Base-by-base conservation (phyloP, 2,113 vertebrate genomes). In the Solea solea region DNA sequence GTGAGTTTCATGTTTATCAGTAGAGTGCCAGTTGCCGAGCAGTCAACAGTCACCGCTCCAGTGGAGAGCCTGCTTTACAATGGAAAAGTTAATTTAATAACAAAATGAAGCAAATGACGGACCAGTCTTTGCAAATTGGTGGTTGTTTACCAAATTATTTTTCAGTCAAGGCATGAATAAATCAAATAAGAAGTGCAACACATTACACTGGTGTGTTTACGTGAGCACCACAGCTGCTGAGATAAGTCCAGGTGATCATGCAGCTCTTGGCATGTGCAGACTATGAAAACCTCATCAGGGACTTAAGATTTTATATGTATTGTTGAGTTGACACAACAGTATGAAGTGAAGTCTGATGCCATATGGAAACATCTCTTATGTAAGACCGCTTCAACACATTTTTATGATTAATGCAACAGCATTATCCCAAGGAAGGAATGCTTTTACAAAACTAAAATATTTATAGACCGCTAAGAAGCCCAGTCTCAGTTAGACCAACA, bases 1-100 rank as follows among this genome's bases (percentile, higher is more conserved):
- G 9, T 46, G 12, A 59, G 69, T 52, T 3, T 53, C 5, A 21
- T 72, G 45, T 76, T 77, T 68, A 45, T 58, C 42, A 57, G 50
- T 10, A 58, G 42, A 53, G 25, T 15, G 41, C 64, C 46, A 12
- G 74, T 77, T 78, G 58, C 65, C 66, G 74, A 48, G 69, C 41
- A 57, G 61, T 59, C 1, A 0, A 57, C 9, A 34, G 40, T 58
- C 16, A 14, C 13, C 56, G 53, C 62, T 64, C 39, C 45, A 48
- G 45, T 48, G 5, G 14, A 48, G 14, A 25, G 8, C 0, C 9
- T 34, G 12, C 2, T 46, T 62, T 58, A 7, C 8, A 8, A 44
- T 44, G 7, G 4, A 44, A 49, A 15, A 49, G 4, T 45, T 45
- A 45, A 10, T 45, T 13, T 45, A 15, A 50, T 3, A 50, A 15